These are phyloP conservation scores for Diprion similis DNA, from an alignment of 1,140 invertebrate species.

Conservation along the genomic window DNA sequence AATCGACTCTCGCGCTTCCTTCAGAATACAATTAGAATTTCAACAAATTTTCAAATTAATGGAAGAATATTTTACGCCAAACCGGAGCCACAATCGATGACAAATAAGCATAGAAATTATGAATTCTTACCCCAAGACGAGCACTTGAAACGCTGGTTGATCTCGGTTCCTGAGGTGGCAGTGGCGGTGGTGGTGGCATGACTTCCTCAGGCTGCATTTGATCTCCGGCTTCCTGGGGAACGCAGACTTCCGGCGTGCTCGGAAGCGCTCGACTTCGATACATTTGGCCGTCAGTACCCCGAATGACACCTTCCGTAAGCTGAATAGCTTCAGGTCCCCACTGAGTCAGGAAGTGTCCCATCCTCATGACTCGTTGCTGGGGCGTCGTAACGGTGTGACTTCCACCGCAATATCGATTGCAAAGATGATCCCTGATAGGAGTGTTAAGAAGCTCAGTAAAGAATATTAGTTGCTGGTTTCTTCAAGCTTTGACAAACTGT, in stretches of 20 bases:
- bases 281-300: constrained; percentile 62
- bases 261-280: constrained; percentile 34
- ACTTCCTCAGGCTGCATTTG: constrained; percentile 8
- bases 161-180: constrained; percentile 4
- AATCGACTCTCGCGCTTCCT: background rate
- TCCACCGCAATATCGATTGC: constrained; percentile 76
- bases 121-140: background rate
- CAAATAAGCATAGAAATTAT: background rate
- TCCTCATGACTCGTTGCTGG: constrained; percentile 67
- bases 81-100: background rate
- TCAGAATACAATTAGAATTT: background rate
- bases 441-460: background rate
- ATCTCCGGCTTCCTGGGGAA: background rate
- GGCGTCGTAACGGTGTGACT: constrained; percentile 74
- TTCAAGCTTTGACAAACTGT: no score
- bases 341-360: constrained; percentile 67
- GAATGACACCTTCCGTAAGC: constrained; percentile 57
- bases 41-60: background rate
- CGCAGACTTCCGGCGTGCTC: constrained; percentile 13
- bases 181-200: background rate
- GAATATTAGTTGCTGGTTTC: background rate
- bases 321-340: constrained; percentile 67
- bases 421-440: constrained; percentile 63
- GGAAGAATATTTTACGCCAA: background rate
- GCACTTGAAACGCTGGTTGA: background rate